Evolutionary conservation across 2,113 vertebrate species (phyloP).

Genomic region (Thamnophis sirtalis): DNA sequence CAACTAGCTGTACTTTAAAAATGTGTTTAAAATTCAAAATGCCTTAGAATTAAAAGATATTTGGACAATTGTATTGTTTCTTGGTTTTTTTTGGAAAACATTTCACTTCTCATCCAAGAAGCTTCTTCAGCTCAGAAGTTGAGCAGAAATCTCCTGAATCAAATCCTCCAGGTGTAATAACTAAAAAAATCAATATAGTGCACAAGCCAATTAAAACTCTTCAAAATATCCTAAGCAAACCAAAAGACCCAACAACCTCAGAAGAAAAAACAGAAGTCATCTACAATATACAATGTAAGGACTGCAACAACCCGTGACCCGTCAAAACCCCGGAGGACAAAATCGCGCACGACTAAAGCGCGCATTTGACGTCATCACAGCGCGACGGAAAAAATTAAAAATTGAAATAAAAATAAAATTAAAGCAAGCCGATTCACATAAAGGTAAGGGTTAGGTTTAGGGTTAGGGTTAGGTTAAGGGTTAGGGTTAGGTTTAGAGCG

Average conservation of each 20-base stretch:
- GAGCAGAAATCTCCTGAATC: background rate
- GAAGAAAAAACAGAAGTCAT: background rate
- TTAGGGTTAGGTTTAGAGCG: too few species aligned
- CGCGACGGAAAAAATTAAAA: too few species aligned
- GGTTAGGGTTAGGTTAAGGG: too few species aligned
- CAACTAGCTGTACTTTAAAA: background rate
- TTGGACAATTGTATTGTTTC: background rate
- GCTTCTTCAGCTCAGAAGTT: too few species aligned
- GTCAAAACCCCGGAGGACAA: too few species aligned
- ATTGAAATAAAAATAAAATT: too few species aligned
- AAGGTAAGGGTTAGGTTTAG: too few species aligned
- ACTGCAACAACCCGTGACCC: background rate
- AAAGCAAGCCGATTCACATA: too few species aligned
- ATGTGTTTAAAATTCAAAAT: background rate
- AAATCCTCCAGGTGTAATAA: background rate
- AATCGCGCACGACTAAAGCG: too few species aligned
- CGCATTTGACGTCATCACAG: too few species aligned
- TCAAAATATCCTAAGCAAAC: background rate
- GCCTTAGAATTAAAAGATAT: background rate
- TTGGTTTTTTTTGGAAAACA: too few species aligned
- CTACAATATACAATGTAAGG: background rate
- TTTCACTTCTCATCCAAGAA: too few species aligned
- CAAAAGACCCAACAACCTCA: background rate
- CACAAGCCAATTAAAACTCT: background rate
- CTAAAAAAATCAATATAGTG: background rate